Evolutionary conservation across 1,140 invertebrate genomes (phyloP), one percentile per base, ranked within the genome.

Genomic region (Polyergus mexicanus): DNA sequence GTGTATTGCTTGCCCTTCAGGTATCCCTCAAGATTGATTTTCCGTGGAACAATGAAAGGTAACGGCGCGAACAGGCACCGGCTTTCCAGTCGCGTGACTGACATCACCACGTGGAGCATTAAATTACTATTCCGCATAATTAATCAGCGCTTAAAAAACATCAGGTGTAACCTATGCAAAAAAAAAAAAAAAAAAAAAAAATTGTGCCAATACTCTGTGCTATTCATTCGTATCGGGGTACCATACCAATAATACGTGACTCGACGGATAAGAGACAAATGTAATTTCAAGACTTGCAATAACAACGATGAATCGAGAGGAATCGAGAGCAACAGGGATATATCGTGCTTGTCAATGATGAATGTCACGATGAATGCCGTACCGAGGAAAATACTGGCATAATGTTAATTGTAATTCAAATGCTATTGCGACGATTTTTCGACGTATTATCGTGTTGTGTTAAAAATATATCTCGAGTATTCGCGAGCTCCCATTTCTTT

Each of bases 11-110:
- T 25, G 68, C 13, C 78, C 68, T 83, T 83, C 54, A 83, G 4
- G 2, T 83, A 74, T 74, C 41, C 68, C n/a, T n/a, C 44, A 16
- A 81, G 58, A 72, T 72, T 72, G 78, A 83, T 83, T 83, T 74
- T 13, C 56, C 16, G 38, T 22, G 28, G 13, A n/a, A 60, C 22
- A 72, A 74, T 60, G 72, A 44, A 7, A 60, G 22, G n/a, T 38
- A 44, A 81, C 16, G 56, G 16, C 19, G 8, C n/a, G 63, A 54
- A 47, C 35, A 69, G 32, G 47, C 54, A 60, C 11, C 28, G 13
- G 38, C 78, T 19, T 72, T 74, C 78, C 32, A 60, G 13, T 83
- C 38, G 68, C 38, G 25, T 74, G 38, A 38, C 19, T 25, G 78
- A 44, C 38, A 32, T 74, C 38, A 62, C 68, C 68, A 81, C 66